These are phyloP conservation scores for Bradypodion pumilum DNA, from an alignment of 2,797 vertebrate species.

Conservation along the genomic window DNA sequence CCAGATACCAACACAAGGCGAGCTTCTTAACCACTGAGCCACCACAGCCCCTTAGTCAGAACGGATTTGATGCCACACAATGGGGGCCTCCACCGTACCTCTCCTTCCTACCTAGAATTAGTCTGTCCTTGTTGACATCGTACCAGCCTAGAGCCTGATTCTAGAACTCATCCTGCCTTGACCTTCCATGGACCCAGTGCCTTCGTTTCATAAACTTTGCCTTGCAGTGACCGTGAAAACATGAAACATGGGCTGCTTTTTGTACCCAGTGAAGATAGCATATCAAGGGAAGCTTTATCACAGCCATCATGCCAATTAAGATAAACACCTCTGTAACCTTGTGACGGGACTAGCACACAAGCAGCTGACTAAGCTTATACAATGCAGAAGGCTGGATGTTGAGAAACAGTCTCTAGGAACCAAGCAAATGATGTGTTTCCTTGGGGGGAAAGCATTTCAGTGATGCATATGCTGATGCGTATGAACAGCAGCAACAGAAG, in stretches of 20 bases:
- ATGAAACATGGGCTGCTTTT: constrained; percentile 32
- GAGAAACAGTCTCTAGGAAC: not conserved
- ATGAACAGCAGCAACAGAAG: too few relatives aligned
- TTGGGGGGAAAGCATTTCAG: too few relatives aligned
- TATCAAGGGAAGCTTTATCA: constrained; percentile 44
- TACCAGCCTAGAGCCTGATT: too few relatives aligned
- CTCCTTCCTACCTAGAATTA: too few relatives aligned
- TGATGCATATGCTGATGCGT: too few relatives aligned
- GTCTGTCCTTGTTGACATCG: too few relatives aligned
- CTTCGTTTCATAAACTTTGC: not conserved
- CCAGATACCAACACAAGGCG: too few relatives aligned
- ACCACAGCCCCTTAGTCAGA: too few relatives aligned
- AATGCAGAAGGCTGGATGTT: constrained; percentile 58
- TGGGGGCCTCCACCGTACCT: too few relatives aligned
- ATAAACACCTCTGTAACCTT: constrained; percentile 55
- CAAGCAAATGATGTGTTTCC: not conserved
- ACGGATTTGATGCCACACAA: too few relatives aligned
- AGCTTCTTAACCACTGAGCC: too few relatives aligned
- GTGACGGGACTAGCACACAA: constrained; percentile 48
- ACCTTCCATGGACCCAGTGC: not conserved
- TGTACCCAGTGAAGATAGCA: constrained; percentile 50
- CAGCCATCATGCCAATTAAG: constrained; percentile 54
- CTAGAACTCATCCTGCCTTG: too few relatives aligned
- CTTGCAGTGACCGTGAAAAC: not conserved
- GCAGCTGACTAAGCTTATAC: constrained; percentile 54